Evolutionary conservation across 2,113 vertebrate genomes (phyloP).

Genomic region (Spermophilus dauricus): DNA sequence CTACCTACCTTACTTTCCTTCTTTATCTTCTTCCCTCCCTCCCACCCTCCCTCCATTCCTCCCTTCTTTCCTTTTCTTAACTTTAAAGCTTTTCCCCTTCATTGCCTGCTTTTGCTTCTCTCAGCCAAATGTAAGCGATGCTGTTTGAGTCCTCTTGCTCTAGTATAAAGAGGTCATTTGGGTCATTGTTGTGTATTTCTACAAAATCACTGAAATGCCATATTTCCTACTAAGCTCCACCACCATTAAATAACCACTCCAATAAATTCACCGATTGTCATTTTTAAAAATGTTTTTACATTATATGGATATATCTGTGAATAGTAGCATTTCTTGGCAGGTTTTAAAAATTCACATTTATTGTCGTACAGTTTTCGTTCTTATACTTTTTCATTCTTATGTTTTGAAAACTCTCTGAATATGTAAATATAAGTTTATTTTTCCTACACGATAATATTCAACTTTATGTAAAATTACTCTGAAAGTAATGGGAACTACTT

Average conservation of each 20-base stretch:
- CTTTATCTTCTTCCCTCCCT: too few relatives aligned
- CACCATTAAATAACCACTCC: neutral
- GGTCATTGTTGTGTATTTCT: neutral
- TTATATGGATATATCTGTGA: neutral
- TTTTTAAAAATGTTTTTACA: constrained; percentile 25
- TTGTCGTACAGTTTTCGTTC: neutral
- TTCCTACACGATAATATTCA: neutral
- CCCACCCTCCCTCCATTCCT: too few relatives aligned
- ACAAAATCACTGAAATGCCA: neutral
- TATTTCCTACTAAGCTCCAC: neutral
- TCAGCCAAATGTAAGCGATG: neutral
- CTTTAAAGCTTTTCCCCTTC: neutral
- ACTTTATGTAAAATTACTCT: neutral
- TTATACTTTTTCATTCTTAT: neutral
- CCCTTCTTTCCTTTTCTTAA: neutral
- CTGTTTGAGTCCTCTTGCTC: neutral
- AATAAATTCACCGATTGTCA: neutral
- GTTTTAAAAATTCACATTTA: constrained; percentile 6
- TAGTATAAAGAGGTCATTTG: neutral
- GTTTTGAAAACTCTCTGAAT: neutral
- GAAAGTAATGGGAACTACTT: neutral
- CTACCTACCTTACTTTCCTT: neutral
- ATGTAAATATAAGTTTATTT: constrained; percentile 8
- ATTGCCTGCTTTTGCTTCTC: neutral
- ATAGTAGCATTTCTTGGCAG: neutral